phyloP scores from a whole-genome alignment of 2,888 invertebrate species.

The Anaspis maculata region DNA sequence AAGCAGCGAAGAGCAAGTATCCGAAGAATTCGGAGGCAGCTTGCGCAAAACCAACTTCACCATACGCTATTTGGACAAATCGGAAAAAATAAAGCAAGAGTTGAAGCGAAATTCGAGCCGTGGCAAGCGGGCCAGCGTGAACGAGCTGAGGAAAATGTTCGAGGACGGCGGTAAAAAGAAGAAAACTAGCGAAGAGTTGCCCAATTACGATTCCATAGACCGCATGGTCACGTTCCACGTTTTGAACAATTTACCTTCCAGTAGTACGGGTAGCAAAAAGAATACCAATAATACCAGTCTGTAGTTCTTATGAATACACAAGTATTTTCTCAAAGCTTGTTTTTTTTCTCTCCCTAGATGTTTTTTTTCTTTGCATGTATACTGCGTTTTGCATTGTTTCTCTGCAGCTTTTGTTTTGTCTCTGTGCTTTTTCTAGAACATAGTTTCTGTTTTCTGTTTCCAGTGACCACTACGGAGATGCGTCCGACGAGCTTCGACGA shows the following conservation, averaged over 20 bases:
- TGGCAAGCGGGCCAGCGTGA: slow-evolving; percentile 1
- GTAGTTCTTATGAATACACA: no score
- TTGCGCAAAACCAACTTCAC: slow-evolving; percentile 2
- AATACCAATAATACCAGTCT: slow-evolving; percentile 1
- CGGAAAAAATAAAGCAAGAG: background rate
- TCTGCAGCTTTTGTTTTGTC: background rate
- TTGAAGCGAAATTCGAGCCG: background rate
- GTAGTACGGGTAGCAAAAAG: background rate
- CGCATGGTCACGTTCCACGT: slow-evolving; percentile 27
- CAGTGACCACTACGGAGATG: background rate
- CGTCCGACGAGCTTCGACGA: slow-evolving; percentile 44
- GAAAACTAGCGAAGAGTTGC: slow-evolving; percentile 1
- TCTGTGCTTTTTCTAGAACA: background rate
- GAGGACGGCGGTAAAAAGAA: no score
- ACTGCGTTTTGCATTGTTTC: no score
- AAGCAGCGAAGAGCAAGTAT: slow-evolving; percentile 2
- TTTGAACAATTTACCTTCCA: slow-evolving; percentile 17
- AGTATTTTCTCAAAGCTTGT: no score
- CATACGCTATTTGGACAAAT: background rate
- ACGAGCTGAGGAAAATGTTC: no score
- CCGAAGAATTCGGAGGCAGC: slow-evolving; percentile 2
- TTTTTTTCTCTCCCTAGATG: no score
- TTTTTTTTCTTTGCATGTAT: no score
- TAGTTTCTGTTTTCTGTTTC: no score
- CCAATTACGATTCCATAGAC: slow-evolving; percentile 23